Percentiles rank a stretch among this genome's conserved stretches.
These are phyloP conservation scores for Listrodromus nycthemerus DNA, from an alignment of 2,888 invertebrate genomes.

Conservation along the genomic window DNA sequence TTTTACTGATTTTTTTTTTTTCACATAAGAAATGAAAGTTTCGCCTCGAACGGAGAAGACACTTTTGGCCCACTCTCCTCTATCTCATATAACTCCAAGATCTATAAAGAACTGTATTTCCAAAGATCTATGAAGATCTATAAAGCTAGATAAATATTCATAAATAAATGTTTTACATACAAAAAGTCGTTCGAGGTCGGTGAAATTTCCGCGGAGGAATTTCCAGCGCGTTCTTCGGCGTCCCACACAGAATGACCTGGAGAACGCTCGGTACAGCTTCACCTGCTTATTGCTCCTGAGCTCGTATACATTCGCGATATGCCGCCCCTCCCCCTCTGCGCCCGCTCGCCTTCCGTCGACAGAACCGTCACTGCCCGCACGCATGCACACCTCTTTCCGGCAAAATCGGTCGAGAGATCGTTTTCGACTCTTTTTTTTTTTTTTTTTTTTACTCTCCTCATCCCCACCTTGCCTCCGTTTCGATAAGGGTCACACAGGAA, in stretches of 20 bases:
- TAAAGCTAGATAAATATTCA: constrained; percentile 34
- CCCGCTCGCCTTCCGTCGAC: not conserved
- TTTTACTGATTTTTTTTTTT: too few species aligned
- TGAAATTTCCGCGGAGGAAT: constrained; percentile 72
- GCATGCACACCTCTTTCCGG: constrained; percentile 8
- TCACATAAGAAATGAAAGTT: too few species aligned
- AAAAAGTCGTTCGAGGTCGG: constrained; percentile 74
- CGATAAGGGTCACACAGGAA: constrained; percentile 69
- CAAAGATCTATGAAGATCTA: too few species aligned
- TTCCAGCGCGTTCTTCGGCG: constrained; percentile 42
- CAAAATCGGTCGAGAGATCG: constrained; percentile 44
- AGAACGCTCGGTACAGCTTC: constrained; percentile 52
- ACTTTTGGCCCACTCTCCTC: too few species aligned
- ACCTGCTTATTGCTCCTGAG: constrained; percentile 47
- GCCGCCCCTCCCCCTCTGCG: not conserved
- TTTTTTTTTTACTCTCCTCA: constrained; percentile 26
- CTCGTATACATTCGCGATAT: constrained; percentile 18
- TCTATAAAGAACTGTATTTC: too few species aligned
- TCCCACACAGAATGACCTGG: constrained; percentile 7
- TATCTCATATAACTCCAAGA: too few species aligned
- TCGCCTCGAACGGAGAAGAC: too few species aligned
- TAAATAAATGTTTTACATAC: constrained; percentile 44
- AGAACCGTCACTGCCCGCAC: not conserved
- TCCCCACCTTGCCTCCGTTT: constrained; percentile 49
- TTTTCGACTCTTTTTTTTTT: constrained; percentile 15